Evolutionary conservation across 2,797 vertebrate genomes (phyloP).

Genomic region (Pterois miles): DNA sequence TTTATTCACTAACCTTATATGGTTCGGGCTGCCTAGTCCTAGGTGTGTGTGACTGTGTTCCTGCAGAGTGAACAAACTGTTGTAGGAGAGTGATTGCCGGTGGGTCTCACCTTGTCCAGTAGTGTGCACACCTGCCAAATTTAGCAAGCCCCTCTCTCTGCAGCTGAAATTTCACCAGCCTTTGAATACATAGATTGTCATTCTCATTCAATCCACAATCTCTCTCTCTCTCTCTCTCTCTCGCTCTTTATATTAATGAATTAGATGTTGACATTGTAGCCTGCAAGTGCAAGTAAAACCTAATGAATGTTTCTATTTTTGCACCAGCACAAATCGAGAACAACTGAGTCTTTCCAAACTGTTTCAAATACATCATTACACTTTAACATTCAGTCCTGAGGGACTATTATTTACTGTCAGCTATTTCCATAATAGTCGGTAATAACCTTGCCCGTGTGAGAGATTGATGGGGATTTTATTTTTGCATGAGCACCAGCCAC

Average conservation of each 20-base stretch:
- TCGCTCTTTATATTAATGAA: conserved; percentile 15
- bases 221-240: neutral
- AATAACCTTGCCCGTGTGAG: conserved; percentile 60
- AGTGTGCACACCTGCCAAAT: conserved; percentile 44
- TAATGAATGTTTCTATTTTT: conserved; percentile 46
- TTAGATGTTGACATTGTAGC: conserved; percentile 19
- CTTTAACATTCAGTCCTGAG: conserved; percentile 38
- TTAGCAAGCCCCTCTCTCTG: conserved; percentile 47
- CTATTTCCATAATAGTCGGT: conserved; percentile 56
- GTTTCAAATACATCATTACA: conserved; percentile 31
- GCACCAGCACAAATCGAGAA: conserved; percentile 7
- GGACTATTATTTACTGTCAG: conserved; percentile 58
- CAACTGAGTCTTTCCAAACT: neutral
- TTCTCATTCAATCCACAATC: conserved; percentile 25
- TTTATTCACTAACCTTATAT: conserved; percentile 23
- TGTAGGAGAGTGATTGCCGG: conserved; percentile 51
- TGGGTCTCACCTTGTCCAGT: conserved; percentile 45
- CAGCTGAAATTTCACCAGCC: conserved; percentile 46
- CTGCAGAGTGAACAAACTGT: conserved; percentile 44
- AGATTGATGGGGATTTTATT: conserved; percentile 72
- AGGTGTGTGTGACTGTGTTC: conserved; percentile 23
- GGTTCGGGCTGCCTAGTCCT: conserved; percentile 37
- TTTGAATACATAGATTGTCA: conserved; percentile 42
- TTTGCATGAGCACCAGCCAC: conserved; percentile 71
- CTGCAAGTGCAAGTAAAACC: conserved; percentile 3